Base-by-base conservation (phyloP, 2,113 vertebrate genomes). In the Dasyornis broadbenti region DNA sequence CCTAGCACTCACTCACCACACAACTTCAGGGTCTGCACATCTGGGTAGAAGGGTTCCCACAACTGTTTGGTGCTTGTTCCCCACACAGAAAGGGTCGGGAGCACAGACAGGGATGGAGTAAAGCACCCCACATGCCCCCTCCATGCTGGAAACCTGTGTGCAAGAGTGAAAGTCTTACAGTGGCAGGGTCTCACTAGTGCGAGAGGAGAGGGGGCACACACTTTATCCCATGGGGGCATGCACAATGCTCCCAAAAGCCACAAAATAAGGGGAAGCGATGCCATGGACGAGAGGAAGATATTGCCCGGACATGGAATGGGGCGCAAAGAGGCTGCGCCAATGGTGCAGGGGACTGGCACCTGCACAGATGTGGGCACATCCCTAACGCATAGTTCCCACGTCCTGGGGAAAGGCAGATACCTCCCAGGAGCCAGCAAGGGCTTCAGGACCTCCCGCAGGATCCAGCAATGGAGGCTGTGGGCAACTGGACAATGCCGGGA, bases 301-400 rank as follows among this genome's bases (percentile, higher is more conserved):
- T 21, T 40, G 15, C n/a, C 28, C 23, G 54, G 40, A 10, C 9
- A 0, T 3, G 12, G 65, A 26, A 23, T 14, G 16, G 22, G 11
- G 21, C 4, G 42, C 52, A 20, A 12, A 42, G 31, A 28, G 8
- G 16, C 42, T 18, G 42, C 3, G 13, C 7, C 54, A 50, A 19
- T 0, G 9, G 27, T 17, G n/a, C 27, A 44, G 33, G 35, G 11
- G 11, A 47, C 16, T 2, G 21, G 39, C 8, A 22, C 6, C 11
- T 17, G 10, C 50, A 39, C 23, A n/a, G 20, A 15, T 10, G 15
- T 2, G 5, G 22, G 8, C 37, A 35, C 11, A 54, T 16, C 53
- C 2, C 0, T 45, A 21, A 30, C 1, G 0, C 2, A 5, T 21
- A 17, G 18, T 9, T 59, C 40, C 13, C 35, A 1, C 2, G 37